phyloP scores from a whole-genome alignment of 2,888 invertebrate species.

The Zhuqinia jingwanae region DNA sequence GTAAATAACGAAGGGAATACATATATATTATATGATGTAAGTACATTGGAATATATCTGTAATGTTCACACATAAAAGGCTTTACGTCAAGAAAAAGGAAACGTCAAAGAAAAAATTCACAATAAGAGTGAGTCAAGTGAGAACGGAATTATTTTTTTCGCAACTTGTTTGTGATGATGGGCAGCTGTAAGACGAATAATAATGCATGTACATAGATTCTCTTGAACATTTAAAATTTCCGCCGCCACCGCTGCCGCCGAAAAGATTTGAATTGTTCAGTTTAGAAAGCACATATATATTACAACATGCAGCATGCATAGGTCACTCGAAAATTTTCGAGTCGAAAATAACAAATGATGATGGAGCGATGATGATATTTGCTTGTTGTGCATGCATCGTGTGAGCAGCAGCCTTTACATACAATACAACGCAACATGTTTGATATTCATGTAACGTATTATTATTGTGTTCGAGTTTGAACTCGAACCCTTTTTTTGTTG shows the following conservation, averaged over 20 bases:
- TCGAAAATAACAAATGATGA: constrained; percentile 64
- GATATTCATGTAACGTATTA: constrained; percentile 33
- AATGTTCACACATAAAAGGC: not conserved
- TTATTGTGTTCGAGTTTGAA: not conserved
- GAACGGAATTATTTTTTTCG: constrained; percentile 45
- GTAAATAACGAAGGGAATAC: no score
- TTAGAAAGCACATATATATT: no score
- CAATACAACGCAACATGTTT: constrained; percentile 14
- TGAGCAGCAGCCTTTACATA: constrained; percentile 4
- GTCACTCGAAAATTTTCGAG: no score
- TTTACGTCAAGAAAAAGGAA: constrained; percentile 50
- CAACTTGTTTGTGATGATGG: constrained; percentile 8
- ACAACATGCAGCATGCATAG: not conserved
- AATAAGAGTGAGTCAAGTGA: constrained; percentile 36
- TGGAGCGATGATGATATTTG: constrained; percentile 39
- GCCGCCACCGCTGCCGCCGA: no score
- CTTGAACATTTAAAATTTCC: not conserved
- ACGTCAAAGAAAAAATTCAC: constrained; percentile 54
- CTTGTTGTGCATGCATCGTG: not conserved
- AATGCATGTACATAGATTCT: no score
- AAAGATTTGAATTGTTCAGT: no score
- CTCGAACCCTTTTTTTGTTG: not conserved
- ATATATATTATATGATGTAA: no score
- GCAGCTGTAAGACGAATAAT: constrained; percentile 17
- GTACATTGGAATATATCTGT: no score